These are phyloP conservation scores for Sinopyrophorus schimmeli DNA, from an alignment of 2,888 invertebrate genomes.

Conservation along the genomic window DNA sequence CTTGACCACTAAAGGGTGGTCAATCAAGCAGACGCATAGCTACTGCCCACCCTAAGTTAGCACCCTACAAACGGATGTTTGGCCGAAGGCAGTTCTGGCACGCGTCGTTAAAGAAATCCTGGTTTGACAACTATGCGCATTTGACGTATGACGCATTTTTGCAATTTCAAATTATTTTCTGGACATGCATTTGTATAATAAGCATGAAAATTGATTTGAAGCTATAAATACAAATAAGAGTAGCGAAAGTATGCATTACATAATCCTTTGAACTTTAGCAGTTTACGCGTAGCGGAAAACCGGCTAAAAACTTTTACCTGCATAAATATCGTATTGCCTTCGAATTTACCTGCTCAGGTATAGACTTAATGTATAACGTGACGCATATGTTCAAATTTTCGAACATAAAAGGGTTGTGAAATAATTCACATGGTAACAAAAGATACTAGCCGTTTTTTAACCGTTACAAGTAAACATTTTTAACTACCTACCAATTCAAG, in stretches of 20 bases:
- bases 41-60: slow-evolving; percentile 38
- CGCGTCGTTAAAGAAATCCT: slow-evolving; percentile 19
- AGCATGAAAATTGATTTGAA: neutral
- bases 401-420: slow-evolving; percentile 43
- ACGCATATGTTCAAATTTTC: slow-evolving; percentile 43
- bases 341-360: slow-evolving; percentile 39
- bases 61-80: slow-evolving; percentile 26
- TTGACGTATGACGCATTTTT: neutral
- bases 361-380: slow-evolving; percentile 35
- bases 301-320: slow-evolving; percentile 33
- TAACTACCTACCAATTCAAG: neutral
- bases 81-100: slow-evolving; percentile 23
- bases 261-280: slow-evolving; percentile 35
- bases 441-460: slow-evolving; percentile 37
- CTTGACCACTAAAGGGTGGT: slow-evolving; percentile 50
- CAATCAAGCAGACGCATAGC: slow-evolving; percentile 49
- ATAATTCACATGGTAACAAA: slow-evolving; percentile 43
- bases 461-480: neutral
- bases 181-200: neutral
- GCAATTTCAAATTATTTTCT: neutral
- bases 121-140: slow-evolving; percentile 3
- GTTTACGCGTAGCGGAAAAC: slow-evolving; percentile 41
- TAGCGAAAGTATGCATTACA: slow-evolving; percentile 44
- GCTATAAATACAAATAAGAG: slow-evolving; percentile 46
- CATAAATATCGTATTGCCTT: slow-evolving; percentile 33